Evolutionary conservation across 2,888 invertebrate genomes (phyloP).

Genomic region (Pollenia angustigena): DNA sequence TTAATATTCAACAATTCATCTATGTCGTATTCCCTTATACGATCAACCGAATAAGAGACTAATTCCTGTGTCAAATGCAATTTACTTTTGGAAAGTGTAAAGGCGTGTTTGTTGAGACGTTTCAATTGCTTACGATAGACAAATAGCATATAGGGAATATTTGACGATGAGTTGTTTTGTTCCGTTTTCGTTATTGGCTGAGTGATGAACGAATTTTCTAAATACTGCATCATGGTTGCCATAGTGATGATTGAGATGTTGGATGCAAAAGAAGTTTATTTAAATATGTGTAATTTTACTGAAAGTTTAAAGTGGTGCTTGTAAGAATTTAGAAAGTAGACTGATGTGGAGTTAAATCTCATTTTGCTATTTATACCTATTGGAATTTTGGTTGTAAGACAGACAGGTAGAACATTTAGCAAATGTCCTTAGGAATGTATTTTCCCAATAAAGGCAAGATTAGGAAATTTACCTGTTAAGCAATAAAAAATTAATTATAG

Average conservation of each 20-base stretch:
- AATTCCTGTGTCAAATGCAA: slow-evolving; percentile 57
- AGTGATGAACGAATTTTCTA: not conserved
- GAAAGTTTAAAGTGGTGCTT: no score
- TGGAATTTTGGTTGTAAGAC: no score
- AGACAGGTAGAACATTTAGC: no score
- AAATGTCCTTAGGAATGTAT: no score
- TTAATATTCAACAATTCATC: slow-evolving; percentile 58
- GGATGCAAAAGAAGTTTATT: no score
- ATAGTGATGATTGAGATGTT: not conserved
- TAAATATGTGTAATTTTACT: no score
- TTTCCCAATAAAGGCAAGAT: no score
- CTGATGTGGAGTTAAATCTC: no score
- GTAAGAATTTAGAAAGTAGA: no score
- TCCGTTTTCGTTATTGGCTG: not conserved
- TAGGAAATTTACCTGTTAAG: no score
- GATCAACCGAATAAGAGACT: slow-evolving; percentile 49
- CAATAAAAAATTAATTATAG: no score
- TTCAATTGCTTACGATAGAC: slow-evolving; percentile 50
- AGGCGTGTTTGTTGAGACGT: not conserved
- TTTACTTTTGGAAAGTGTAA: slow-evolving; percentile 53
- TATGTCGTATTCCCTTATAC: slow-evolving; percentile 39
- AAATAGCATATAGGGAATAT: slow-evolving; percentile 56
- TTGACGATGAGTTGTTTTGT: not conserved
- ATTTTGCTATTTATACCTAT: no score
- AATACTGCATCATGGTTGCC: not conserved